Base-by-base conservation (phyloP, 2,797 vertebrate genomes). In the Bryconaethiops microstoma region DNA sequence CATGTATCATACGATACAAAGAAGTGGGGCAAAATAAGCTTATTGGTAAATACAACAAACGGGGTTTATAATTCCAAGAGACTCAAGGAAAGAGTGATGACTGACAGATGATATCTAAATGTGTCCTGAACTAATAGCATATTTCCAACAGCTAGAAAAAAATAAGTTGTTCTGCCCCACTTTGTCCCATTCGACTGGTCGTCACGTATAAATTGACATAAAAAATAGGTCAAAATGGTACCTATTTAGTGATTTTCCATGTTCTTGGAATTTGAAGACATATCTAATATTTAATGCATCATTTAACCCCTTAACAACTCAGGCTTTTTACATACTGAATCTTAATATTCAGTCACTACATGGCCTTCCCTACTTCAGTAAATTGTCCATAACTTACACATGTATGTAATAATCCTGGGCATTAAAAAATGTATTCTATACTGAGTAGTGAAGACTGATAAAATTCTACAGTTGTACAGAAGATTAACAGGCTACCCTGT, bases 31-130 rank as follows among this genome's bases (percentile, higher is more conserved):
- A 74, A 80, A 84, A 77, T 82, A 55, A 74, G 50, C 71, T 80
- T 79, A 54, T 82, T 75, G 62, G 68, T 52, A 74, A 67, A 81
- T 68, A 81, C 42, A 74, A 76, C 78, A 80, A 80, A 80, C 55
- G 16, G 39, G 62, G 35, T 67, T 81, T 25, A 67, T 54, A 39
- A 76, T 75, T 78, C 65, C 29, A 69, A 83, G 62, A 65, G 54
- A 65, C 60, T 62, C 48, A 50, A 40, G 5, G 45, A 7, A 68
- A 40, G 29, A 69, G 17, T 50, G n/a, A 45, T 69, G 29, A 83
- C 29, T 77, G 48, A 78, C 6, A 65, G 62, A 45, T 68, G 48
- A 50, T 10, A 10, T 2, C 23, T 39, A 39, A 74, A 21, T 1
- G 42, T 4, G 57, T 54, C 19, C 60, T 19, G 23, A 39, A 23